Evolutionary conservation across 2,888 invertebrate species (phyloP).

Genomic region (Mesorhabditis spiculigera): DNA sequence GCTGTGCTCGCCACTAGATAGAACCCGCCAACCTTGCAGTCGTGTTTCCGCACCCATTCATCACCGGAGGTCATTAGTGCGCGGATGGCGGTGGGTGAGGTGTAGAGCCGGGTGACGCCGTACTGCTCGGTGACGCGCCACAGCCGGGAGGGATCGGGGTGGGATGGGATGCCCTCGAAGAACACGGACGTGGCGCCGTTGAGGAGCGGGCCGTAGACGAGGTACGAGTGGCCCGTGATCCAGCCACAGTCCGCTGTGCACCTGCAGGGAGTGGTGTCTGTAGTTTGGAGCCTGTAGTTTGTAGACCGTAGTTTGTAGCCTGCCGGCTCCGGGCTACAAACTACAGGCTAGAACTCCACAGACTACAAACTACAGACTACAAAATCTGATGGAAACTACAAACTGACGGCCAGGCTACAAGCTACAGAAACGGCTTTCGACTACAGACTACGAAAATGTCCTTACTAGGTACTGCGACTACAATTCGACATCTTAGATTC

Average conservation of each 20-base stretch:
- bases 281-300: too few relatives aligned
- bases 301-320: too few relatives aligned
- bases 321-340: too few relatives aligned
- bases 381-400: too few relatives aligned
- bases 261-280: conserved; percentile 56
- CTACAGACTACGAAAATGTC: too few relatives aligned
- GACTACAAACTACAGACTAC: too few relatives aligned
- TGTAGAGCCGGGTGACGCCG: conserved; percentile 82
- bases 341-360: too few relatives aligned
- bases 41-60: conserved; percentile 67
- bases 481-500: too few relatives aligned
- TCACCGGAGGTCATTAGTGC: conserved; percentile 91
- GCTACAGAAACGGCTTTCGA: too few relatives aligned
- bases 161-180: conserved; percentile 64
- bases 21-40: background rate
- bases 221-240: conserved; percentile 62
- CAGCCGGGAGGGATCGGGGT: conserved; percentile 72
- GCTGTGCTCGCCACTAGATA: too few relatives aligned
- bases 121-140: conserved; percentile 88
- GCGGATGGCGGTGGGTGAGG: conserved; percentile 91
- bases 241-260: conserved; percentile 66
- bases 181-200: conserved; percentile 64
- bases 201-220: conserved; percentile 64
- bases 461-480: too few relatives aligned
- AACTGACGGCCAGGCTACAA: too few relatives aligned